A percentile compares a stretch with the other conserved stretches of the same genome.
phyloP scores from a whole-genome alignment of 1,140 invertebrate species.

The Ptiloglossa arizonensis region DNA sequence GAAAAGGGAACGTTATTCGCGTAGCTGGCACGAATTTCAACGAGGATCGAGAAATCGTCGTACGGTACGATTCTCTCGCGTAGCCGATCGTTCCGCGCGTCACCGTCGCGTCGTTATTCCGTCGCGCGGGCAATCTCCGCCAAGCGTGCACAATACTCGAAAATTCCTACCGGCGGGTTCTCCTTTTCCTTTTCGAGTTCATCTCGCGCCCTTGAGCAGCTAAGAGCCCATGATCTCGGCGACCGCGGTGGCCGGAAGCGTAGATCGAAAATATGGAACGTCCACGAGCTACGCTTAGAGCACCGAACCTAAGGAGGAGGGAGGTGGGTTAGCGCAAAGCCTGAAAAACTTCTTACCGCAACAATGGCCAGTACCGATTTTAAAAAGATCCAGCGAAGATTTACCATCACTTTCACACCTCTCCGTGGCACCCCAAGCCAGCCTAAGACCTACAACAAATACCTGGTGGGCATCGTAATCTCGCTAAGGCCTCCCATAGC shows the following conservation, averaged over 20 bases:
- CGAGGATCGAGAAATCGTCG: constrained; percentile 12
- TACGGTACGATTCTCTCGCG: constrained; percentile 23
- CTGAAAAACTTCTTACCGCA: constrained; percentile 79
- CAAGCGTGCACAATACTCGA: constrained; percentile 39
- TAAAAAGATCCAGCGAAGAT: constrained; percentile 77
- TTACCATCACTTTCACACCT: constrained; percentile 79
- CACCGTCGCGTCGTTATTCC: constrained; percentile 43
- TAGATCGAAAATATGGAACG: constrained; percentile 50
- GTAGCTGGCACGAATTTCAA: background rate
- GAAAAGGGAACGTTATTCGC: background rate
- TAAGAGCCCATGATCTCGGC: constrained; percentile 70
- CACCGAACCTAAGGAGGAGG: constrained; percentile 41
- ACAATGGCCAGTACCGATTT: constrained; percentile 78
- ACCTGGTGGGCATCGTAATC: constrained; percentile 78
- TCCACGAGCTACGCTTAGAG: constrained; percentile 21
- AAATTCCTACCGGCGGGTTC: constrained; percentile 25
- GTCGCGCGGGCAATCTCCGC: constrained; percentile 15
- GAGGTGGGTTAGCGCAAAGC: constrained; percentile 44
- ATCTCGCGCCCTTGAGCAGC: constrained; percentile 69
- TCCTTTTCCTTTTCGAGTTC: constrained; percentile 14
- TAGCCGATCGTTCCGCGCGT: constrained; percentile 36
- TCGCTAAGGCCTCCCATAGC: constrained; percentile 71
- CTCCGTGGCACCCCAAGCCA: constrained; percentile 68
- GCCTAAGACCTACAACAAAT: constrained; percentile 76
- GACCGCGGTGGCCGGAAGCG: constrained; percentile 56